A percentile compares a stretch with the other conserved stretches of the same genome.
Conservation (phyloP, 2,888 invertebrate genomes). For the Macrosiphum euphorbiae region DNA sequence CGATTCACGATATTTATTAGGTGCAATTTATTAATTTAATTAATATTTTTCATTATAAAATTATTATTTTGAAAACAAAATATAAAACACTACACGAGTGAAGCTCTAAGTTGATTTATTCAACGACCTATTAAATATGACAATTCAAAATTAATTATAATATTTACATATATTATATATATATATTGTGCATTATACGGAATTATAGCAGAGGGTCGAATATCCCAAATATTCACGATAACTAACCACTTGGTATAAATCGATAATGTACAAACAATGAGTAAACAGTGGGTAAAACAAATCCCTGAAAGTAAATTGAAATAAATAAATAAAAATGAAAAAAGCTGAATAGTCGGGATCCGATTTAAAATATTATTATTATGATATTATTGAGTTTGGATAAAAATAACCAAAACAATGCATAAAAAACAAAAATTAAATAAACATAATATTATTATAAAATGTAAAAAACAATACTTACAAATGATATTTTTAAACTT, state of each 20-base stretch:
- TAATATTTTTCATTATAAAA: background rate
- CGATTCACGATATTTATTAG: background rate
- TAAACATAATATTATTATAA: background rate
- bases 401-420: background rate
- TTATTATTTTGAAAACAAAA: background rate
- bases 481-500: background rate
- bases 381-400: background rate
- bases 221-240: background rate
- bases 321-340: constrained; percentile 10
- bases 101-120: background rate
- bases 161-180: background rate
- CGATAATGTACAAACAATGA: background rate
- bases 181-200: background rate
- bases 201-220: background rate
- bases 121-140: background rate
- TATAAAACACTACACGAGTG: background rate
- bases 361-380: constrained; percentile 15
- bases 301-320: background rate
- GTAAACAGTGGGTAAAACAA: background rate
- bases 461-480: background rate
- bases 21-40: too few relatives aligned
- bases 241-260: background rate
- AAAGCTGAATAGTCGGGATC: background rate
- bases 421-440: background rate
- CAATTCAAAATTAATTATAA: constrained; percentile 3